Conservation (phyloP, 2,113 vertebrate genomes). For the Sula dactylatra region DNA sequence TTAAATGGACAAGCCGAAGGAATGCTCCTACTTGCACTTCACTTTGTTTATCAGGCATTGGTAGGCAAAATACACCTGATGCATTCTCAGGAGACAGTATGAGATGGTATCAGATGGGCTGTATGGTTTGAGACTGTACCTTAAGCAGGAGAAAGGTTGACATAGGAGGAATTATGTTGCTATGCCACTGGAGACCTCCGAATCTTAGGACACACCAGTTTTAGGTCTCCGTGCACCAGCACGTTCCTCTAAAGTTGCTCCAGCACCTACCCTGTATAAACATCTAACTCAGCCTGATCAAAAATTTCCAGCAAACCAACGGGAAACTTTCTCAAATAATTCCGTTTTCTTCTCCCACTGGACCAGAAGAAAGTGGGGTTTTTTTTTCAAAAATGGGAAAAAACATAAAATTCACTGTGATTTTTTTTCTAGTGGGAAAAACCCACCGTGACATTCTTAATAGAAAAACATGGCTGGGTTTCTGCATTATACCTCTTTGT, state of each 20-base stretch:
- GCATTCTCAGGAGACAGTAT: background rate
- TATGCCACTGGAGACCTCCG: background rate
- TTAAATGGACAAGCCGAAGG: background rate
- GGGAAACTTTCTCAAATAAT: background rate
- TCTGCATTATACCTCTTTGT: background rate
- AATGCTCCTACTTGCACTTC: background rate
- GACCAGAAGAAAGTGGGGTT: background rate
- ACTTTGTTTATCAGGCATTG: background rate
- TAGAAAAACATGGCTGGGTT: background rate
- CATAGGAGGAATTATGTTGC: background rate
- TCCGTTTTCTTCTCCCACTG: background rate
- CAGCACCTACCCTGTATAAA: background rate
- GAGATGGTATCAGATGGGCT: background rate
- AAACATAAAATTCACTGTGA: background rate
- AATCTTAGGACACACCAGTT: background rate
- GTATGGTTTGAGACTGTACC: background rate
- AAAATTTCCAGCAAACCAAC: background rate
- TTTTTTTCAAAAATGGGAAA: background rate
- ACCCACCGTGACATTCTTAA: background rate
- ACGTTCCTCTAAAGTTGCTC: background rate
- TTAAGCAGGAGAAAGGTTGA: background rate
- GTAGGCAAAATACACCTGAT: background rate
- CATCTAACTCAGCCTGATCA: background rate
- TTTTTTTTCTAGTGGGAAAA: background rate
- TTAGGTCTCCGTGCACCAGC: background rate